Percentiles rank a stretch among this genome's conserved stretches.
These are phyloP conservation scores for Poicephalus gulielmi DNA, from an alignment of 2,113 vertebrate genomes.

Conservation along the genomic window DNA sequence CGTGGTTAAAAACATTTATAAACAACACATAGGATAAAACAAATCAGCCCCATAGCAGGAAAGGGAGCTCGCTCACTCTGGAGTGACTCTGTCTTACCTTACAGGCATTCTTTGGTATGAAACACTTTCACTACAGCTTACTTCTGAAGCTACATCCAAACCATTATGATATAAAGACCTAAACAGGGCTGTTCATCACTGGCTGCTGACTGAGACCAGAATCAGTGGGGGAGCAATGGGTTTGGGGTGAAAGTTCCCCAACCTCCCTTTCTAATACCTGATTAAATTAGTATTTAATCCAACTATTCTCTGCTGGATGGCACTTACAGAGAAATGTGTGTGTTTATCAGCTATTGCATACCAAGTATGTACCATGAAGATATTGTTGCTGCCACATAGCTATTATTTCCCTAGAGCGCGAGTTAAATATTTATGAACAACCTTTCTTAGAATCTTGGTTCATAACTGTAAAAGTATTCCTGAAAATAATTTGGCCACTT, in stretches of 20 bases:
- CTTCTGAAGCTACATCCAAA: not conserved
- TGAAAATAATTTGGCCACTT: not conserved
- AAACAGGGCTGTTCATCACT: not conserved
- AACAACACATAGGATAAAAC: not conserved
- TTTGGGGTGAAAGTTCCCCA: not conserved
- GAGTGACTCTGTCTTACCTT: not conserved
- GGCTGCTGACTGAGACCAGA: not conserved
- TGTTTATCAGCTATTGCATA: not conserved
- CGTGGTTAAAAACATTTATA: not conserved
- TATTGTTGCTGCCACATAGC: not conserved
- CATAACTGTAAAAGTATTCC: not conserved
- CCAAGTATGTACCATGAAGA: not conserved
- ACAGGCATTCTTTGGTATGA: not conserved
- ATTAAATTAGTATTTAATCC: not conserved
- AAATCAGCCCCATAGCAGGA: not conserved
- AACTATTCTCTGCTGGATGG: not conserved
- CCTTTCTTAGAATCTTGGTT: not conserved
- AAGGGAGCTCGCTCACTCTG: not conserved
- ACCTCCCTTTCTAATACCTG: not conserved
- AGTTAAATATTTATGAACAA: not conserved
- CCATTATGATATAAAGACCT: accelerated
- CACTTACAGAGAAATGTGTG: not conserved
- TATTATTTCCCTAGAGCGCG: not conserved
- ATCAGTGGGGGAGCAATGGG: not conserved
- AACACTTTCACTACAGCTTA: accelerated